These are phyloP conservation scores for Serinus canaria DNA, from an alignment of 2,113 vertebrate genomes.

Conservation along the genomic window DNA sequence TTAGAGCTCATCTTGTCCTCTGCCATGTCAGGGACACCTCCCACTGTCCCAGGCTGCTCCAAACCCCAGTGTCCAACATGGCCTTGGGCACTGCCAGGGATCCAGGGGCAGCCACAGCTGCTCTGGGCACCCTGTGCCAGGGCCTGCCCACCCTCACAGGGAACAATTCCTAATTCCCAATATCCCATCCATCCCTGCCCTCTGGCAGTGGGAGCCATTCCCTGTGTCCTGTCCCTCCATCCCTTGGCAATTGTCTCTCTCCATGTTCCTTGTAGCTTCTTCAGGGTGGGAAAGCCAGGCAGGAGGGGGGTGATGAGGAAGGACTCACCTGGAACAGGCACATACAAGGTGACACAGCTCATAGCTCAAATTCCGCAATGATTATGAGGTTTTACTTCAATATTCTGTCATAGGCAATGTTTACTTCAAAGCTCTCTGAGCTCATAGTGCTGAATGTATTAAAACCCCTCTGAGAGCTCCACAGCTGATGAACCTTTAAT, in stretches of 20 bases:
- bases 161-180: not conserved
- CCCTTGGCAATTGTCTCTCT: not conserved
- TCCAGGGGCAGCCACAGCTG: not conserved
- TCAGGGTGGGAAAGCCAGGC: not conserved
- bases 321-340: not conserved
- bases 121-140: not conserved
- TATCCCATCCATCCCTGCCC: not conserved
- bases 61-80: fast-evolving
- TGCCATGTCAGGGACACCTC: not conserved
- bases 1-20: not conserved
- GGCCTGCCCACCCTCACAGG: fast-evolving
- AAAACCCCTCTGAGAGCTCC: not conserved
- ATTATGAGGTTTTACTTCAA: not conserved
- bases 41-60: not conserved
- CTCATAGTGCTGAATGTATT: not conserved
- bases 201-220: not conserved
- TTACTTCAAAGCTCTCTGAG: not conserved
- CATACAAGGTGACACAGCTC: not conserved
- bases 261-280: not conserved
- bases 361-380: not conserved
- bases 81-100: not conserved
- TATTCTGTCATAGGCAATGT: not conserved
- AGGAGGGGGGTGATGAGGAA: not conserved
- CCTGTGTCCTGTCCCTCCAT: not conserved
- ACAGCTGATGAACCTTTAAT: not conserved